Evolutionary conservation across 2,113 vertebrate genomes (phyloP), one percentile per base, ranked within the genome.

Genomic region (Acrocephalus arundinaceus): DNA sequence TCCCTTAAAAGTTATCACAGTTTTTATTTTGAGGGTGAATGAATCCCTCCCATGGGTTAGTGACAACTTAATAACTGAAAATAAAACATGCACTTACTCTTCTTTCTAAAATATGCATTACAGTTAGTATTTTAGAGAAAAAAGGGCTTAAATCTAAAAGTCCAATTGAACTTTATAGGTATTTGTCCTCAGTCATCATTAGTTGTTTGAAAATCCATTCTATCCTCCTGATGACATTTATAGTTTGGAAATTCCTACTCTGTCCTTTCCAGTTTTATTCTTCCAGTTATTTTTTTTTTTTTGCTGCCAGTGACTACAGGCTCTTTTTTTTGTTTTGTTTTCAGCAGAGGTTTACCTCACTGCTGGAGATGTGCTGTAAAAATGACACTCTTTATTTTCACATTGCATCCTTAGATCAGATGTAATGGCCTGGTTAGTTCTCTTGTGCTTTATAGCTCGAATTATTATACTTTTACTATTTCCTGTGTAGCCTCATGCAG

Each of bases 21-120:
- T 73, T 84, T 94, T 90, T 96, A 81, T 93, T 92, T 94, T 79
- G 90, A 84, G 55, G 65, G 45, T 68, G 80, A 94, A 65, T 66
- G 37, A 73, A 92, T 95, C 65, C 15, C 66, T 95, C 83, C 90
- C 57, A 13, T 89, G 83, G 76, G 73, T 62, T 78, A 90, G 62
- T 78, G 77, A 88, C 77, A 95, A 84, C 54, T 81, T 92, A 89
- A 95, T 88, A 90, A 95, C 66, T 43, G 65, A 89, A 93, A 96
- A 92, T 90, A 87, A 91, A 95, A 46, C 59, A 41, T 52, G 11
- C 4, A 1, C 71, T 90, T 48, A 52, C 27, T 84, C 39, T 86
- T 81, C 49, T 61, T 78, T 87, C 66, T 68, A 72, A 90, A 85
- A 71, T 54, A 33, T 35, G 16, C 37, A 16, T 75, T 93, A 13